Conservation (phyloP, 2,888 invertebrate genomes). For the Epirrhoe alternata region DNA sequence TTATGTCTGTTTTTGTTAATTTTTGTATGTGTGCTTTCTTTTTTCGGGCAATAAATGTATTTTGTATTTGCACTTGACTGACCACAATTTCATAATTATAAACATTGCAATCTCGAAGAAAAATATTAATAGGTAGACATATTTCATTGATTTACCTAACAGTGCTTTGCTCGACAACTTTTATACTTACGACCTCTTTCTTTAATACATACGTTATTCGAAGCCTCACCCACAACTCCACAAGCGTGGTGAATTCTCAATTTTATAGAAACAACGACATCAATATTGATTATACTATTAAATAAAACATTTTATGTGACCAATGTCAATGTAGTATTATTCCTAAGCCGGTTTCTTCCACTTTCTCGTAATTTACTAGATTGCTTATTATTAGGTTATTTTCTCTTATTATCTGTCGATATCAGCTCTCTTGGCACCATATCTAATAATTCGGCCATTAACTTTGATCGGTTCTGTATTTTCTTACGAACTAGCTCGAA, state of each 20-base stretch:
- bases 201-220: conserved; percentile 22
- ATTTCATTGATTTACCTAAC: neutral
- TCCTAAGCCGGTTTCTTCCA: conserved; percentile 22
- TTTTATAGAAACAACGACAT: conserved; percentile 20
- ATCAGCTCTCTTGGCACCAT: conserved; percentile 33
- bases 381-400: conserved; percentile 22
- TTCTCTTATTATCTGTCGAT: conserved; percentile 24
- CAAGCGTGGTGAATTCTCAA: conserved; percentile 22
- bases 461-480: conserved; percentile 22
- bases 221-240: conserved; percentile 31
- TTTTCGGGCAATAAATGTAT: too few relatives aligned
- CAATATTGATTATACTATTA: conserved; percentile 32
- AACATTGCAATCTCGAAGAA: neutral
- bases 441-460: conserved; percentile 29
- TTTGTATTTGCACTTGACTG: neutral
- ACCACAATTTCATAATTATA: neutral
- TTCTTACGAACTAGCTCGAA: conserved; percentile 44
- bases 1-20: too few relatives aligned
- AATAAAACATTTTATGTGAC: conserved; percentile 27
- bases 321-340: conserved; percentile 8
- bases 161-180: neutral
- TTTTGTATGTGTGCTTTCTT: too few relatives aligned
- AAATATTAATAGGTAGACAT: neutral
- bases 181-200: conserved; percentile 17
- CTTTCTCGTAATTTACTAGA: conserved; percentile 27